phyloP scores from a whole-genome alignment of 1,140 invertebrate species.

The Drosophila cardini region DNA sequence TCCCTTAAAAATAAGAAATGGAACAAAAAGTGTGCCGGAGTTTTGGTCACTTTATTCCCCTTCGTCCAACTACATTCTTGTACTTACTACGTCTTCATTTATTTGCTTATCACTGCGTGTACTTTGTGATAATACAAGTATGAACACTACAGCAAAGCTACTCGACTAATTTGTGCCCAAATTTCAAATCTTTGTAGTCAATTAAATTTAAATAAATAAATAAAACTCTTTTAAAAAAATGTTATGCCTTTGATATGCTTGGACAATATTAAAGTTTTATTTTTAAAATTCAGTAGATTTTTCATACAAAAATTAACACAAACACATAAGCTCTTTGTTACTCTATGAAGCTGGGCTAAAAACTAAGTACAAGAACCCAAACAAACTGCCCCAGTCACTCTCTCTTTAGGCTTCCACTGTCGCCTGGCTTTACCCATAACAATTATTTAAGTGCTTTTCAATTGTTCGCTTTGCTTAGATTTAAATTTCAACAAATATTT shows the following conservation, averaged over 20 bases:
- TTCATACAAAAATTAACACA: too few relatives aligned
- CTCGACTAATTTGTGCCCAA: too few relatives aligned
- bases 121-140: conserved; percentile 42
- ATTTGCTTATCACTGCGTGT: conserved; percentile 57
- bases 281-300: too few relatives aligned
- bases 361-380: conserved; percentile 31
- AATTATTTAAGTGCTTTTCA: conserved; percentile 54
- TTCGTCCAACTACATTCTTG: neutral
- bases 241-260: too few relatives aligned
- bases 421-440: conserved; percentile 16
- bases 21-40: conserved; percentile 25
- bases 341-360: neutral
- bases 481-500: conserved; percentile 63
- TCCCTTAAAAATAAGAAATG: neutral
- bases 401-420: neutral
- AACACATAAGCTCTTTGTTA: too few relatives aligned
- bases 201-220: too few relatives aligned
- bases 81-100: conserved; percentile 50
- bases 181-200: too few relatives aligned
- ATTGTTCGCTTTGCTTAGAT: conserved; percentile 52
- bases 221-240: too few relatives aligned
- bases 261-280: too few relatives aligned
- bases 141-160: too few relatives aligned
- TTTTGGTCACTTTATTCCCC: conserved; percentile 9
- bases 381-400: conserved; percentile 3